Conservation (phyloP, 2,797 vertebrate genomes). For the Merluccius polli region DNA sequence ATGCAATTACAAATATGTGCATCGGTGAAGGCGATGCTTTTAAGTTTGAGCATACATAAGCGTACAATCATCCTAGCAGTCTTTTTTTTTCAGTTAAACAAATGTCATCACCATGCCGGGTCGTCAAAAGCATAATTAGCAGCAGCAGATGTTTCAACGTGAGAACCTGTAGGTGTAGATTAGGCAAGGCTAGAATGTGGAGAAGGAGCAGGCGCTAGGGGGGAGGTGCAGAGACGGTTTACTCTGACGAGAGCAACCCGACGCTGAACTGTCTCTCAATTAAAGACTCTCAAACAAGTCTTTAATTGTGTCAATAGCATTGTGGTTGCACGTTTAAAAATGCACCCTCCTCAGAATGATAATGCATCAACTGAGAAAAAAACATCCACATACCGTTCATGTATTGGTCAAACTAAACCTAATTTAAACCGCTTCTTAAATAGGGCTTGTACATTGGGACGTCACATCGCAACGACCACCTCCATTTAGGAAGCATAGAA, state of each 20-base stretch:
- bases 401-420: not conserved
- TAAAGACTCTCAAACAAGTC: not conserved
- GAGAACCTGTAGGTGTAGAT: conserved; percentile 43
- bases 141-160: conserved; percentile 17
- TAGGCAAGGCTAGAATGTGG: conserved; percentile 13
- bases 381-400: not conserved
- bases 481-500: no score
- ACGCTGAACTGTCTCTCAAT: not conserved
- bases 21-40: no score
- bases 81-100: not conserved
- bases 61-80: not conserved
- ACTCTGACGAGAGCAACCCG: not conserved
- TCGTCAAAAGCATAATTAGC: conserved; percentile 16
- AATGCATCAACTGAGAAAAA: not conserved
- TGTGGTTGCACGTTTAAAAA: not conserved
- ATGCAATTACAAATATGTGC: no score
- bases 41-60: not conserved
- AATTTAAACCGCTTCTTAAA: not conserved
- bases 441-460: no score
- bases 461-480: no score
- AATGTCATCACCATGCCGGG: not conserved
- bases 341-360: not conserved
- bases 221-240: not conserved
- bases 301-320: not conserved
- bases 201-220: not conserved